Percentiles rank a stretch among this genome's conserved stretches.
phyloP scores from a whole-genome alignment of 2,797 vertebrate genomes.

The Vireo griseus region DNA sequence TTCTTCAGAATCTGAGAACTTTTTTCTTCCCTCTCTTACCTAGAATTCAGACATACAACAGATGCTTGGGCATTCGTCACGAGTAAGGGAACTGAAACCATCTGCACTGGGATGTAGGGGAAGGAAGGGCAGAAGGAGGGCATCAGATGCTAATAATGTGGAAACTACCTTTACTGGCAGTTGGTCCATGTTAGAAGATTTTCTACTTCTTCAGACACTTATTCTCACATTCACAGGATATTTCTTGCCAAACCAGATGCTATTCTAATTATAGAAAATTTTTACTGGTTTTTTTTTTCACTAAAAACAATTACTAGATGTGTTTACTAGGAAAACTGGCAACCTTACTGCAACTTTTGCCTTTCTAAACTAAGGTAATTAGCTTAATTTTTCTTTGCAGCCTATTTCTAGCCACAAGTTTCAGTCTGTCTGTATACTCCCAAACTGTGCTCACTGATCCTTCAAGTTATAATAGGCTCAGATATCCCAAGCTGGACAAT shows the following conservation, averaged over 20 bases:
- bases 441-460: background rate
- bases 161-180: background rate
- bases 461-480: background rate
- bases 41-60: background rate
- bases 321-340: background rate
- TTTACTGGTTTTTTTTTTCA: background rate
- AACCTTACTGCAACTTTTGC: background rate
- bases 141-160: background rate
- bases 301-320: background rate
- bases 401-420: background rate
- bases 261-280: background rate
- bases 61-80: background rate
- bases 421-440: background rate
- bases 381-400: background rate
- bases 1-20: background rate
- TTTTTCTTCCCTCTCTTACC: background rate
- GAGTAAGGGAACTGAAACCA: background rate
- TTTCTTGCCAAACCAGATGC: slow-evolving; percentile 7
- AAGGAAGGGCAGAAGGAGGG: background rate
- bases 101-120: background rate
- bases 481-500: background rate
- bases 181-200: background rate
- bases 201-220: background rate
- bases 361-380: background rate
- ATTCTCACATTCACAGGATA: background rate